These are phyloP conservation scores for Bombus confusus DNA, from an alignment of 1,140 invertebrate species.

Conservation along the genomic window DNA sequence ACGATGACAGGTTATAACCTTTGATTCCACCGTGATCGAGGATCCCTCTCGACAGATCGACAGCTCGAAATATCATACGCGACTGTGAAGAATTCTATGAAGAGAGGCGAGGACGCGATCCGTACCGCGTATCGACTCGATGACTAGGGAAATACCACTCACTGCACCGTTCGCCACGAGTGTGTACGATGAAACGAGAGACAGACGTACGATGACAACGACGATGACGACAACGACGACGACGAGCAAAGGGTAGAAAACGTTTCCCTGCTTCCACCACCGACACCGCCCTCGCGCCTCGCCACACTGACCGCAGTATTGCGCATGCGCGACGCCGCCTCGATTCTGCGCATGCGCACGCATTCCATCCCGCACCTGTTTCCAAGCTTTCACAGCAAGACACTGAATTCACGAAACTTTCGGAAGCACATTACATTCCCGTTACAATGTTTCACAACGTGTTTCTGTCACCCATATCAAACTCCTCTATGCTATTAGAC, in stretches of 20 bases:
- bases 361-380: background rate
- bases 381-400: slow-evolving; percentile 35
- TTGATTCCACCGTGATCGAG: slow-evolving; percentile 42
- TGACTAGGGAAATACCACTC: slow-evolving; percentile 21
- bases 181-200: slow-evolving; percentile 45
- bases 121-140: slow-evolving; percentile 16
- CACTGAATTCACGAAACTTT: slow-evolving; percentile 57
- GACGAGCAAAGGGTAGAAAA: slow-evolving; percentile 56
- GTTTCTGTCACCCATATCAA: slow-evolving; percentile 30
- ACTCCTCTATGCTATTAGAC: background rate
- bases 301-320: slow-evolving; percentile 48
- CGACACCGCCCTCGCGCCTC: slow-evolving; percentile 75
- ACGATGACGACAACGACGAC: slow-evolving; percentile 21
- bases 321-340: slow-evolving; percentile 69
- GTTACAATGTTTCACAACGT: slow-evolving; percentile 25
- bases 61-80: slow-evolving; percentile 40
- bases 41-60: slow-evolving; percentile 41
- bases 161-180: slow-evolving; percentile 27
- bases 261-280: slow-evolving; percentile 59
- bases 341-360: slow-evolving; percentile 56
- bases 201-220: slow-evolving; percentile 37
- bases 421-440: slow-evolving; percentile 23
- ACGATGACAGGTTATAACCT: slow-evolving; percentile 53
- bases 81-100: background rate
- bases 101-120: background rate